Base-by-base conservation (phyloP, 1,140 invertebrate genomes). In the Bombus superbus region DNA sequence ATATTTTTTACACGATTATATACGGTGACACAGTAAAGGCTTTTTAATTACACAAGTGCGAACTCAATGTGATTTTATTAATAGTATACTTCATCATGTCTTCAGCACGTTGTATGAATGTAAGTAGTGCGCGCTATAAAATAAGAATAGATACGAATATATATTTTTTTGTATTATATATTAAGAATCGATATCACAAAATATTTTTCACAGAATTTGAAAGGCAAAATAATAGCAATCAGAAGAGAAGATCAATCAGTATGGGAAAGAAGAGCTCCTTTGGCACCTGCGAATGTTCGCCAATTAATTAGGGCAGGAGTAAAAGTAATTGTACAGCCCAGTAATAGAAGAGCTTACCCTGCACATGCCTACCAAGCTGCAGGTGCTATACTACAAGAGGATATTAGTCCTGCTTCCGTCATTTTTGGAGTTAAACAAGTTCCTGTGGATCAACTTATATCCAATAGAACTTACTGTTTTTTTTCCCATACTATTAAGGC, bases 401-500 rank as follows among this genome's bases (percentile, higher is more conserved):
- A 99, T 92, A 98, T 99, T 53, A 98, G 97, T 89, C 98, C 99
- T 92, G 99, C 99, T 0, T 97, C 97, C 9, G 97, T 99, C 0
- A 99, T 99, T 76, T 98, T 99, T 91, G 99, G 99, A 0, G 99
- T 99, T 0, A 99, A 99, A 92, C 98, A 99, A 96, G 98, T 99
- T 1, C 99, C 99, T 0, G 97, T 99, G 18, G 99, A 99, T 94
- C 96, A 97, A 1, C 95, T 99, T 0, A 97, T 99, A 81, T 98
- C 99, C 0, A 97, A 99, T 90, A 99, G 99, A 94, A 99, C 99
- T 0, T 99, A 99, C 92, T 99, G 98, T 88, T 98, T 99, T 94
- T 99, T 99, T 94, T 99, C 99, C 2, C 99, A 99, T 93, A 99
- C 99, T 0, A 99, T 99, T 87, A 99, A 99, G 95, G 99, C 99